Base-by-base conservation (phyloP, 2,113 vertebrate species). In the Burhinus bistriatus region DNA sequence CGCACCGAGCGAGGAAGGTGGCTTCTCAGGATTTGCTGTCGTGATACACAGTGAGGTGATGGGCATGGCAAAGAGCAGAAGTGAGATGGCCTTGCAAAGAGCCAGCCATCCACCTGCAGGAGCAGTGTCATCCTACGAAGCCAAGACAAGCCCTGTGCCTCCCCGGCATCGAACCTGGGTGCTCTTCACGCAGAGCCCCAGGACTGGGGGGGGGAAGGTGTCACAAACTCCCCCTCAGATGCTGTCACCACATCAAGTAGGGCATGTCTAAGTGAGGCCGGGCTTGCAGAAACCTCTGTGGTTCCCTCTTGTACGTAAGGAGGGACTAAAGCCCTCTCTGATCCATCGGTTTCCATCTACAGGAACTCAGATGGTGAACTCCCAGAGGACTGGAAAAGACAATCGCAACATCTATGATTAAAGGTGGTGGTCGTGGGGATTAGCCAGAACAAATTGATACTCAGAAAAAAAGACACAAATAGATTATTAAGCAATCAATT, bases 31-130 rank as follows among this genome's bases (percentile, higher is more conserved):
- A 14, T 30, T 19, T n/a, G 78, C 30, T 52, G 55, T 49, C 11
- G 21, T 11, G 52, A 9, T 15, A 8, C 1, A 0, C 32, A 51
- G 27, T 0, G 8, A 61, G 78, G 66, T 0, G 6, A 30, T 1
- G 52, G 47, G 54, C 32, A 30, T 0, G 12, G 62, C 4, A 2
- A 64, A 19, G 70, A 23, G 52, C 77, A 54, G 58, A 34, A 19
- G 59, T 0, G 65, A 65, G 61, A 9, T 0, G 9, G 29, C 36
- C 30, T 55, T 2, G 27, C 40, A 13, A 18, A 29, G 51, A 26
- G 40, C 40, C 9, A 40, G 40, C 44, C 40, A 3, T 19, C 82
- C 51, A 22, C 27, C 52, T 3, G n/a, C 58, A 29, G 42, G 40
- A 72, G 34, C 61, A 4, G 49, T 1, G 2, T 1, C 62, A 2